Evolutionary conservation across 2,888 invertebrate genomes (phyloP).

Genomic region (Zhengitettix transpicula): DNA sequence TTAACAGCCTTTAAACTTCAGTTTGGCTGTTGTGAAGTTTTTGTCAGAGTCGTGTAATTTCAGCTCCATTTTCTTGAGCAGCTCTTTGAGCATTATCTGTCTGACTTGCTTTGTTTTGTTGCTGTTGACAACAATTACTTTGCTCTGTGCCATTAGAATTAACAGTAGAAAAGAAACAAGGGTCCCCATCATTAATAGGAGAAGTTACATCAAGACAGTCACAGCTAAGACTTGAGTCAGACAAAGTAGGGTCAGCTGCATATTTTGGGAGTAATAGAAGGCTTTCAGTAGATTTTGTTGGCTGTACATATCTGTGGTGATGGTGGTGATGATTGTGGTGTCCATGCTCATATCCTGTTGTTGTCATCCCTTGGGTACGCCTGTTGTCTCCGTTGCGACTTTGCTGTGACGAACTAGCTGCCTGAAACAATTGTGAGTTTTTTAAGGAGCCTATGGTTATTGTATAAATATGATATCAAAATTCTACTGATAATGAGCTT

Average conservation of each 20-base stretch:
- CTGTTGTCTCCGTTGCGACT: background rate
- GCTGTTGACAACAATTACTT: background rate
- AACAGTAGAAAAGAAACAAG: conserved; percentile 6
- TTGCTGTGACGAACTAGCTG: conserved; percentile 1
- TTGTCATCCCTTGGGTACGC: background rate
- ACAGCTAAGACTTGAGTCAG: conserved; percentile 52
- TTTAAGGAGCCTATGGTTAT: too few relatives aligned
- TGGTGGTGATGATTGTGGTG: conserved; percentile 2
- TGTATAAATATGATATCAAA: too few relatives aligned
- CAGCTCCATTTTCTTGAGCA: conserved; percentile 16
- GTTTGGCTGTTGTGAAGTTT: background rate
- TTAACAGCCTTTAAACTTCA: background rate
- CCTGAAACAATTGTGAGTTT: background rate
- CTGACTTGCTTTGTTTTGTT: conserved; percentile 18
- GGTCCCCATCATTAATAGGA: conserved; percentile 6
- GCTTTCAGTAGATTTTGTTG: conserved; percentile 71
- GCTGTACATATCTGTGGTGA: conserved; percentile 34
- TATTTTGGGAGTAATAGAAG: conserved; percentile 50
- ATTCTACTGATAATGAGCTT: too few relatives aligned
- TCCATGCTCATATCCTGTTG: conserved; percentile 1
- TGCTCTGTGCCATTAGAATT: conserved; percentile 2
- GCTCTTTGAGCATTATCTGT: conserved; percentile 16
- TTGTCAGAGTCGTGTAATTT: conserved; percentile 20
- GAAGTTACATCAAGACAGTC: conserved; percentile 41
- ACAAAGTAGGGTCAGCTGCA: conserved; percentile 29